Percentiles rank a stretch among this genome's conserved stretches.
phyloP scores from a whole-genome alignment of 2,797 vertebrate species.

The Gallinago nigripennis region DNA sequence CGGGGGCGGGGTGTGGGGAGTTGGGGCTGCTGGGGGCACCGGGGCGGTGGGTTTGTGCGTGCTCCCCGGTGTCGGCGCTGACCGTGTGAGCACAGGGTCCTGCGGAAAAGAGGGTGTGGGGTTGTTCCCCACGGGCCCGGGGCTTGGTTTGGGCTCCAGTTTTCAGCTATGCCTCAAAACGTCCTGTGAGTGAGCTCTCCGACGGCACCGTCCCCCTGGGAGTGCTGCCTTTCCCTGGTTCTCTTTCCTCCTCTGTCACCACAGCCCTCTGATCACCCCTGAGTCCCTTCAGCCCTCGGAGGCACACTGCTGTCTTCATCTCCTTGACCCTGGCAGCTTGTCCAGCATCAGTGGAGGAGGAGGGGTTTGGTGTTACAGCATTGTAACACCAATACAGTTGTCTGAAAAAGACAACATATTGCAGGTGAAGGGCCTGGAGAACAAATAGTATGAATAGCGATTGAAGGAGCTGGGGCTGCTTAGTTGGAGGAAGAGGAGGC shows the following conservation, averaged over 20 bases:
- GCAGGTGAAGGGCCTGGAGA: no score
- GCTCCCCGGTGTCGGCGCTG: background rate
- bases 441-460: no score
- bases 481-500: no score
- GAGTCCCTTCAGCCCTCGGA: background rate
- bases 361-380: background rate
- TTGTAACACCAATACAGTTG: background rate
- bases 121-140: accelerated
- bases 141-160: background rate
- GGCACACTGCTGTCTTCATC: accelerated
- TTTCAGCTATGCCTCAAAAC: background rate
- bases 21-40: background rate
- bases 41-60: background rate
- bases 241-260: background rate
- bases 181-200: no score
- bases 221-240: accelerated
- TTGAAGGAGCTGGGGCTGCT: no score
- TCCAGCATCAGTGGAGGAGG: accelerated
- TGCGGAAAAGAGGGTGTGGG: background rate
- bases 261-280: accelerated
- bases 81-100: no score
- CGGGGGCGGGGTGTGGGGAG: no score
- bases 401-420: no score
- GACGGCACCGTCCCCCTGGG: accelerated
- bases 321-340: background rate